Base-by-base conservation (phyloP, 2,888 invertebrate genomes). In the Polydrusus tereticollis region DNA sequence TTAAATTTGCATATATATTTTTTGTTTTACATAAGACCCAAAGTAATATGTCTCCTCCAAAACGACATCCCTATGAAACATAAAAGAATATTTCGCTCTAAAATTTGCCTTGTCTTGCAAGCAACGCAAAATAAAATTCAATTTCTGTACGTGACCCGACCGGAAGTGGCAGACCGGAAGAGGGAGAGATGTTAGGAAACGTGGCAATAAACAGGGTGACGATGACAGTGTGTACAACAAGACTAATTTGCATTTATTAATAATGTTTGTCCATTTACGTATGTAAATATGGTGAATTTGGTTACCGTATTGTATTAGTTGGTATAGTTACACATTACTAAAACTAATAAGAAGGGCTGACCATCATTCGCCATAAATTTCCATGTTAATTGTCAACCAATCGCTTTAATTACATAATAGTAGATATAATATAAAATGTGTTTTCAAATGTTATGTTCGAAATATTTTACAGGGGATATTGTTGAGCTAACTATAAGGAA, bases 91-190 rank as follows among this genome's bases (percentile, higher is more conserved):
- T 63, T 63, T 50, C 33, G 36, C 47, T 50, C 4, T 36, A 21
- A 63, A 50, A 36, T 16, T 29, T 45, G 47, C 50, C 59, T 47
- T 50, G 50, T 63, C 26, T 63, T 63, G 29, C 18, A 47, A 50
- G 18, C 36, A n/a, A n/a, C n/a, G n/a, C n/a, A 33, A 50, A 33
- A 63, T 63, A 63, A 63, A 63, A 63, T 50, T 63, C 63, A 63
- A 63, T 63, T 63, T 63, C 63, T 50, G 63, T 63, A 63, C 63
- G 63, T 63, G 63, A 63, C 63, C 47, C 33, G 12, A 23, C 6
- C 50, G 63, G 63, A 50, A 47, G 62, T 33, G 50, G 29, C 50
- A 29, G 33, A 20, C 50, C 63, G 50, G 50, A 63, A 36, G 43
- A 20, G 20, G 26, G 50, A 20, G 16, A 16, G 50, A 63, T 50